These are phyloP conservation scores for Delia radicum DNA, from an alignment of 1,140 invertebrate genomes.

Conservation along the genomic window DNA sequence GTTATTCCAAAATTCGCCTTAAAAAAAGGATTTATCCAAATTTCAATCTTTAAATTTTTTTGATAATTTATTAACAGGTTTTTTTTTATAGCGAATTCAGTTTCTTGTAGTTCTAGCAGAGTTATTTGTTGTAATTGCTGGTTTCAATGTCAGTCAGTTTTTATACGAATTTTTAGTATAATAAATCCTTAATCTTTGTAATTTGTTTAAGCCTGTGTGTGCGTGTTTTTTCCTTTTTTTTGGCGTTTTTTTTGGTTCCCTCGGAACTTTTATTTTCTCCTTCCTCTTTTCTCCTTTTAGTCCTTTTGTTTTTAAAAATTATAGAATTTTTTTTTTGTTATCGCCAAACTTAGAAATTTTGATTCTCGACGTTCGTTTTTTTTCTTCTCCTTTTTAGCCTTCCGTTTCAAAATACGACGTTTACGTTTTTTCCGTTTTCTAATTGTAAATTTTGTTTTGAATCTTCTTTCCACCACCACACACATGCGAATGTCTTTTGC, in stretches of 20 bases:
- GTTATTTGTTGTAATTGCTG: neutral
- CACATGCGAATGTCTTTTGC: conserved; percentile 56
- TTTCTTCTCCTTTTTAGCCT: conserved; percentile 31
- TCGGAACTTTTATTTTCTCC: neutral
- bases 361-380: conserved; percentile 33
- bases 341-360: conserved; percentile 39
- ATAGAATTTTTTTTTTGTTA: no score
- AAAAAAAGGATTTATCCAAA: no score
- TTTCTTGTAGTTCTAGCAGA: neutral
- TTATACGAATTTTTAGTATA: neutral
- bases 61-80: neutral
- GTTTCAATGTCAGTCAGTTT: neutral
- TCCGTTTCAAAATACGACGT: conserved; percentile 25
- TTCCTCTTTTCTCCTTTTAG: neutral
- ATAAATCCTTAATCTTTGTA: neutral
- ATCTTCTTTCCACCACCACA: conserved; percentile 56
- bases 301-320: conserved; percentile 5
- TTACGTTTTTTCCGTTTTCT: conserved; percentile 53
- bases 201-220: neutral
- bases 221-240: conserved; percentile 10
- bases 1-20: no score
- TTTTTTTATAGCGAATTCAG: neutral
- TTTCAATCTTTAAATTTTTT: no score
- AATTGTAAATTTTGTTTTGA: conserved; percentile 56
- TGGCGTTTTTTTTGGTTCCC: conserved; percentile 8